Evolutionary conservation across 1,140 invertebrate species (phyloP), one percentile per base, ranked within the genome.

Genomic region (Drosophila carrolli): DNA sequence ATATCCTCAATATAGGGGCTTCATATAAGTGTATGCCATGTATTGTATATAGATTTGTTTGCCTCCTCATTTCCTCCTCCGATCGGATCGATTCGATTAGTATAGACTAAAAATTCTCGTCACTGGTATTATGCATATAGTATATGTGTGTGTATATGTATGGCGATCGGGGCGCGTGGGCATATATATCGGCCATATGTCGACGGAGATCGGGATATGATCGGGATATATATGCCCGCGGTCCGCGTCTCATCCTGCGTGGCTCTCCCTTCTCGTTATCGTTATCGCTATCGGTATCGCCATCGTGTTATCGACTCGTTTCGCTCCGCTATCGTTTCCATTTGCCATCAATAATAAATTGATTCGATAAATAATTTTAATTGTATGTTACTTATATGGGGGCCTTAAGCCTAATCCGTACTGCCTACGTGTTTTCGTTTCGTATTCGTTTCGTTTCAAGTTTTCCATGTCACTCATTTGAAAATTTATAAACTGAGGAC

Each of bases 401-500:
- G 80, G 58, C 57, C 81, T 84, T 83, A 85, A 60, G 23, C 35
- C 56, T 83, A 84, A 62, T 53, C 32, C 50, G 57, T 83, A 79
- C 40, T 59, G 65, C 41, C 74, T 71, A 67, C 46, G 61, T 73
- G 47, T 60, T 62, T 38, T 16, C 44, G 57, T 37, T 56, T 11
- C 63, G 29, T 32, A 56, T 47, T 27, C 51, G 35, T 19, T 71
- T 48, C 37, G 48, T 61, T 62, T 75, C 50, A 74, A 56, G 58
- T 74, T 75, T 72, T 29, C 13, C 29, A 19, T 83, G 84, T 88
- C 83, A 70, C 84, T 88, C 83, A 88, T 89, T 84, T 83, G 75
- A 79, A 84, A 89, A 89, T 89, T 84, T 89, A 89, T 89, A 90
- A 89, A 90, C 84, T 89, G 84, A 89, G 84, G 84, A 89, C 84